phyloP scores from a whole-genome alignment of 2,113 vertebrate species.

The Brachyistius frenatus region DNA sequence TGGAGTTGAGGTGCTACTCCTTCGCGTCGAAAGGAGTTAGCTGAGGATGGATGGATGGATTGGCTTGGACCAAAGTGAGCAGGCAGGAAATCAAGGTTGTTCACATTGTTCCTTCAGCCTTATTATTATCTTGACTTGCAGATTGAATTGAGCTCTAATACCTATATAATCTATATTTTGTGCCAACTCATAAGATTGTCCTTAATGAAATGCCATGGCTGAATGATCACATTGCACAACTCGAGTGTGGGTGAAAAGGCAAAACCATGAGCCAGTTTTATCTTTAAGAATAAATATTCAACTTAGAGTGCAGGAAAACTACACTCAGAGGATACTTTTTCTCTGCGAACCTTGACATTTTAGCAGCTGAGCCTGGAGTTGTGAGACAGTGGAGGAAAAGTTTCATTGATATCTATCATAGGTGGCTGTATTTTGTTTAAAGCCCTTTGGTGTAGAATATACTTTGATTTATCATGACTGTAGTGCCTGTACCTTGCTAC shows the following conservation, averaged over 20 bases:
- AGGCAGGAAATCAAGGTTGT: neutral
- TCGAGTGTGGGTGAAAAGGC: neutral
- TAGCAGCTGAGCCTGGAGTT: conserved; percentile 29
- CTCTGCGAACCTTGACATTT: conserved; percentile 34
- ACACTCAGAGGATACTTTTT: conserved; percentile 70
- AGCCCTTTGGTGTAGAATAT: conserved; percentile 82
- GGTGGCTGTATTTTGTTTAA: conserved; percentile 87
- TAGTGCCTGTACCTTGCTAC: conserved; percentile 72
- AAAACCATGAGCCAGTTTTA: conserved; percentile 2
- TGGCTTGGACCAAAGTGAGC: neutral
- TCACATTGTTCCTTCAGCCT: neutral
- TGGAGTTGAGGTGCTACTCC: no score
- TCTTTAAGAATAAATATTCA: conserved; percentile 19
- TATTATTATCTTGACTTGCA: conserved; percentile 18
- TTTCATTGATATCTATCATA: conserved; percentile 86
- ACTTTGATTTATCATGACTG: conserved; percentile 87
- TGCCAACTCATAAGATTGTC: conserved; percentile 31
- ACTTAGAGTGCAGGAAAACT: conserved; percentile 62
- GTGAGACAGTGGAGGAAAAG: conserved; percentile 84
- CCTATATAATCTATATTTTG: neutral
- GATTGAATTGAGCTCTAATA: conserved; percentile 27
- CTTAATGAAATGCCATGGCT: conserved; percentile 30
- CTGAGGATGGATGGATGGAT: neutral
- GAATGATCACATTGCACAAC: conserved; percentile 8
- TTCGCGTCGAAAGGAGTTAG: no score